These are phyloP conservation scores for Syrphus vitripennis DNA, from an alignment of 2,888 invertebrate species.

Conservation along the genomic window DNA sequence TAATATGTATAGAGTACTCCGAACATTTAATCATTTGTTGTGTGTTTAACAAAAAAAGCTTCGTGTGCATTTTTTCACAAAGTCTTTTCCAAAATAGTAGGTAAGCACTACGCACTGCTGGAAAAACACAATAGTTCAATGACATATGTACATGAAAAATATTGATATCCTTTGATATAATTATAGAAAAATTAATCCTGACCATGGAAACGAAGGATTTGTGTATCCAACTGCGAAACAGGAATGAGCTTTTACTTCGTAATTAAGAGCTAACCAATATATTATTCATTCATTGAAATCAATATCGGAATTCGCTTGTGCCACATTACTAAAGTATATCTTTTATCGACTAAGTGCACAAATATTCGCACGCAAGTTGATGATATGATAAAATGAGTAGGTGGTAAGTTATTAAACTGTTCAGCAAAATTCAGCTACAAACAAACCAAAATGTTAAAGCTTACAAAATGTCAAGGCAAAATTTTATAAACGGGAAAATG, in stretches of 20 bases:
- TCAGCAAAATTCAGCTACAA: not conserved
- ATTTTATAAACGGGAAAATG: too few species aligned
- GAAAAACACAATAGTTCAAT: not conserved
- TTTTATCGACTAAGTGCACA: slow-evolving; percentile 28
- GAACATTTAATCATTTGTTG: too few species aligned
- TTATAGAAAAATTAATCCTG: slow-evolving; percentile 52
- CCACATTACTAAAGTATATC: slow-evolving; percentile 34
- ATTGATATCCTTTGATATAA: slow-evolving; percentile 24
- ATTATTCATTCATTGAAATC: slow-evolving; percentile 23
- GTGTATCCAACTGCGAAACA: slow-evolving; percentile 66
- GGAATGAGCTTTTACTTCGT: slow-evolving; percentile 67
- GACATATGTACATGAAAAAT: not conserved
- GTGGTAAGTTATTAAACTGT: not conserved
- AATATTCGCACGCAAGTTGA: not conserved
- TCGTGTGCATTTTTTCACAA: not conserved
- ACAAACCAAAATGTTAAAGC: not conserved
- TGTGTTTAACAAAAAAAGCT: not conserved
- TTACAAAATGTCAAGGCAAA: not conserved
- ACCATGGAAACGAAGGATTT: slow-evolving; percentile 56
- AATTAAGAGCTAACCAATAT: slow-evolving; percentile 50
- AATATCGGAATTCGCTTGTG: slow-evolving; percentile 20
- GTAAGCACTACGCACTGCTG: not conserved
- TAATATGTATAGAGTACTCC: too few species aligned
- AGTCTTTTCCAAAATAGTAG: not conserved
- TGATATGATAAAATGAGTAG: slow-evolving; percentile 23